A percentile compares a stretch with the other conserved stretches of the same genome.
phyloP scores from a whole-genome alignment of 2,113 vertebrate genomes.

The Emydocephalus ijimae region DNA sequence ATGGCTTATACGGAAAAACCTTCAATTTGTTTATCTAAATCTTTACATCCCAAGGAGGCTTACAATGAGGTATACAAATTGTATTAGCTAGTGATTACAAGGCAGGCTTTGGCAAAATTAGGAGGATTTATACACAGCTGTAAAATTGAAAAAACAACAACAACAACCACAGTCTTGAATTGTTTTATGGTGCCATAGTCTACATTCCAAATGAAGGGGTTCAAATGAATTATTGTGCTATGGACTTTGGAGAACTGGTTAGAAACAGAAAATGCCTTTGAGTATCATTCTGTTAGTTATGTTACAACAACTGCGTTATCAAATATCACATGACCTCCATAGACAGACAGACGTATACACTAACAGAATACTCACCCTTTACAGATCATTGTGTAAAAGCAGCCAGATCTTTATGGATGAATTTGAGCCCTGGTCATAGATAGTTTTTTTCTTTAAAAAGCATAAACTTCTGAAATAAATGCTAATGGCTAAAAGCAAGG shows the following conservation, averaged over 20 bases:
- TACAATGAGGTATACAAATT: constrained; percentile 41
- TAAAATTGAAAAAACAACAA: constrained; percentile 46
- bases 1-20: constrained; percentile 40
- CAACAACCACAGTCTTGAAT: constrained; percentile 21
- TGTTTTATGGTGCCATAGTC: constrained; percentile 53
- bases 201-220: constrained; percentile 51
- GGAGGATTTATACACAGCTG: constrained; percentile 70
- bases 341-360: neutral
- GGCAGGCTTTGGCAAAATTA: constrained; percentile 62
- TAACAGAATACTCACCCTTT: neutral
- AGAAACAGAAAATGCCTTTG: constrained; percentile 38
- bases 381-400: neutral
- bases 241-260: constrained; percentile 35
- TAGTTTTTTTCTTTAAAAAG: neutral
- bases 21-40: constrained; percentile 56
- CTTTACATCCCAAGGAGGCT: constrained; percentile 49
- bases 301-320: neutral
- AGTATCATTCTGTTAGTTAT: constrained; percentile 15
- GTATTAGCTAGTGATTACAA: constrained; percentile 62
- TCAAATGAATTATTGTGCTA: constrained; percentile 51
- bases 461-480: neutral
- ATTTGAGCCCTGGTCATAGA: neutral
- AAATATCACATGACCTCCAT: neutral
- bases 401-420: neutral
- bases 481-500: neutral